phyloP scores from a whole-genome alignment of 1,140 invertebrate genomes.

The Lordiphosa mommai region DNA sequence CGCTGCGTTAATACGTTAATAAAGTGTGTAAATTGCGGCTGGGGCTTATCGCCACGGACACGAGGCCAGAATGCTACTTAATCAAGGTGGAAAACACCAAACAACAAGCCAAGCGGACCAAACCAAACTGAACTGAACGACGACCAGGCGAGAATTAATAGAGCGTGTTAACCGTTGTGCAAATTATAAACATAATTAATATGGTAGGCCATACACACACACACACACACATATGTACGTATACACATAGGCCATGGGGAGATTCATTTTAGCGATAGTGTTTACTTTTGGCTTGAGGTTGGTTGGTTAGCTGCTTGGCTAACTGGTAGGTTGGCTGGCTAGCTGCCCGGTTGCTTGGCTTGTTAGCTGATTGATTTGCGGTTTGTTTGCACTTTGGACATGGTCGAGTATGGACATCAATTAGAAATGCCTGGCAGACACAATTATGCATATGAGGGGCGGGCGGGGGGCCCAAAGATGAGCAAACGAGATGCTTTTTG shows the following conservation, averaged over 20 bases:
- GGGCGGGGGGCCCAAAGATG: constrained; percentile 8
- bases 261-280: constrained; percentile 71
- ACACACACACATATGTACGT: background rate
- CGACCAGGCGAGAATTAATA: constrained; percentile 56
- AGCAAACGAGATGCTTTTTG: constrained; percentile 24
- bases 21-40: constrained; percentile 74
- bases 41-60: constrained; percentile 54
- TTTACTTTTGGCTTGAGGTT: constrained; percentile 65
- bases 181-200: constrained; percentile 78
- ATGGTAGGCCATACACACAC: constrained; percentile 58
- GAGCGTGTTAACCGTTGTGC: constrained; percentile 78
- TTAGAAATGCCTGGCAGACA: constrained; percentile 69
- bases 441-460: constrained; percentile 65
- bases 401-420: constrained; percentile 62
- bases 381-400: constrained; percentile 67
- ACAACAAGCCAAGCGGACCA: constrained; percentile 1
- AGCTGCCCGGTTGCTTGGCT: constrained; percentile 27
- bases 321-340: constrained; percentile 29
- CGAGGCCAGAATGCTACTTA: constrained; percentile 33
- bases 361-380: constrained; percentile 74
- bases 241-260: constrained; percentile 15
- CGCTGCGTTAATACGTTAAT: constrained; percentile 78
- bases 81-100: constrained; percentile 18
- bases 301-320: constrained; percentile 33
- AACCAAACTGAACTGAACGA: background rate